phyloP scores from a whole-genome alignment of 2,113 vertebrate genomes.

The Origma solitaria region DNA sequence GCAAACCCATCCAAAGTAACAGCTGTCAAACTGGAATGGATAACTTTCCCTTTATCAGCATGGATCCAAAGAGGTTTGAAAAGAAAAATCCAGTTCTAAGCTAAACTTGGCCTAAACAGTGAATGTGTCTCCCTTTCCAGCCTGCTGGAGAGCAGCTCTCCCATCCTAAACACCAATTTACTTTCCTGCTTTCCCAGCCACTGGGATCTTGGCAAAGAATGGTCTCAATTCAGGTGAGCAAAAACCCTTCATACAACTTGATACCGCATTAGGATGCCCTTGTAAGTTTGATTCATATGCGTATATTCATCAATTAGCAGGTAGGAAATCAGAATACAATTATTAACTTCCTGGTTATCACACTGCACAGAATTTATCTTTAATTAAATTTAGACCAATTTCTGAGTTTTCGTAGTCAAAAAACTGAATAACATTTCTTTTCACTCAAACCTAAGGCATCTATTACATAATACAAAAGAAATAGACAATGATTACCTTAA shows the following conservation, averaged over 20 bases:
- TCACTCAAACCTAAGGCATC: neutral
- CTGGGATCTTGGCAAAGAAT: neutral
- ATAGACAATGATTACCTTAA: neutral
- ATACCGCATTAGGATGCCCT: neutral
- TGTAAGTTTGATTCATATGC: neutral
- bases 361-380: neutral
- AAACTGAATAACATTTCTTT: neutral
- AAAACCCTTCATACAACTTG: neutral
- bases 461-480: neutral
- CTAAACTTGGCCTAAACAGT: neutral
- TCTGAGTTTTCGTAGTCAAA: neutral
- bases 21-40: neutral
- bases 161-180: neutral
- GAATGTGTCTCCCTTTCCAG: neutral
- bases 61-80: neutral
- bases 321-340: neutral
- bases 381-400: neutral
- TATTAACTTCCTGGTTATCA: neutral
- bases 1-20: neutral
- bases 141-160: neutral
- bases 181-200: neutral
- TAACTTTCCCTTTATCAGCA: neutral
- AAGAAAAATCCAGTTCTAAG: neutral
- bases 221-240: neutral
- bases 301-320: neutral